A percentile compares a stretch with the other conserved stretches of the same genome.
Evolutionary conservation across 1,140 invertebrate genomes (phyloP).

Genomic region (Bemisia tabaci): DNA sequence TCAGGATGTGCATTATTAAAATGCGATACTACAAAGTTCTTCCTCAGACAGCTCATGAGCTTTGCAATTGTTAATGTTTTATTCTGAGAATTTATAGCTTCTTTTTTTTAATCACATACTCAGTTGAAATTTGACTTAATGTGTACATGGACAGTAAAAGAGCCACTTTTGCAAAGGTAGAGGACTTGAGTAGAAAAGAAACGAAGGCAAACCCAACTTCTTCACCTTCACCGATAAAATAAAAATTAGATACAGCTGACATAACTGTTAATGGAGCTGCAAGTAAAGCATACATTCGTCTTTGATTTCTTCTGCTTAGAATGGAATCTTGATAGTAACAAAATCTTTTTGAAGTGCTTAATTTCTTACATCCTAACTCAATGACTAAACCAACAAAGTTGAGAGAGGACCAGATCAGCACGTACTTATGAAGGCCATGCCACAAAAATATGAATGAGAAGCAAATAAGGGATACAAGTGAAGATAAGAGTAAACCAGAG

Average conservation of each 20-base stretch:
- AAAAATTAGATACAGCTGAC: constrained; percentile 70
- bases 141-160: background rate
- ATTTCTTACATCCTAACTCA: constrained; percentile 2
- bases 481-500: background rate
- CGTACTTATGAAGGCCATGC: constrained; percentile 13
- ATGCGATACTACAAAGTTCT: too few relatives aligned
- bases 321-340: constrained; percentile 16
- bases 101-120: background rate
- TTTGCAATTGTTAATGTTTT: too few relatives aligned
- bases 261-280: constrained; percentile 55
- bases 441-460: constrained; percentile 16
- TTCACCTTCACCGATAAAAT: constrained; percentile 61
- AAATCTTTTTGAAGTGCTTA: too few relatives aligned
- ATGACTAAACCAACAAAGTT: constrained; percentile 12
- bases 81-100: too few relatives aligned
- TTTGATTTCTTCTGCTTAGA: constrained; percentile 31
- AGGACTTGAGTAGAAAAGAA: constrained; percentile 26
- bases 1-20: too few relatives aligned
- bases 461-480: constrained; percentile 10
- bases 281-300: constrained; percentile 48
- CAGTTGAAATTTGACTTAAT: background rate
- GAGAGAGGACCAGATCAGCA: constrained; percentile 13
- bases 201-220: constrained; percentile 49
- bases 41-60: too few relatives aligned
- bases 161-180: background rate